A percentile compares a stretch with the other conserved stretches of the same genome.
These are phyloP conservation scores for Tenthredo mesomela DNA, from an alignment of 2,888 invertebrate species.

Conservation along the genomic window DNA sequence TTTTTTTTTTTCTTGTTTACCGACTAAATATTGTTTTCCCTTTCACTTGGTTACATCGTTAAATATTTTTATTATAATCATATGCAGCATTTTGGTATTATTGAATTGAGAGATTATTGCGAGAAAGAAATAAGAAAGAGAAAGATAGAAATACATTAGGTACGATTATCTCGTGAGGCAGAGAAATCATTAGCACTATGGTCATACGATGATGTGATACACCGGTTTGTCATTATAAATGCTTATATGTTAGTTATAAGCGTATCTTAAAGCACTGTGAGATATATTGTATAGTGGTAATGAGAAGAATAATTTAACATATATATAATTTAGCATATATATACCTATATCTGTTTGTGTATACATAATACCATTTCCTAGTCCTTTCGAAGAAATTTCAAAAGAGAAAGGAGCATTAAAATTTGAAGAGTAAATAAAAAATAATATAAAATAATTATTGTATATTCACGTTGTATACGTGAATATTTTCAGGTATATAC, in stretches of 20 bases:
- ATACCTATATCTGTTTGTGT: not conserved
- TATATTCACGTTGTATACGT: not conserved
- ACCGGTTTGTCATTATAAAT: not conserved
- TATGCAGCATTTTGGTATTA: not conserved
- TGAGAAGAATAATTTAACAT: not conserved
- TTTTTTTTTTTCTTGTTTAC: not conserved
- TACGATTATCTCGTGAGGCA: conserved; percentile 19
- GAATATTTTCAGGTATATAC: not conserved
- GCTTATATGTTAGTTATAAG: not conserved
- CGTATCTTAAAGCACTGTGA: not conserved
- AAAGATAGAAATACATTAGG: not conserved
- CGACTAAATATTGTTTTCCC: not conserved
- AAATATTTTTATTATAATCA: conserved; percentile 9
- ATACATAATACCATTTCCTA: not conserved
- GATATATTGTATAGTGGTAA: not conserved
- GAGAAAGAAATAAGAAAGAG: not conserved
- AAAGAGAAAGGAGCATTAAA: conserved; percentile 7
- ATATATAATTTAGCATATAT: not conserved
- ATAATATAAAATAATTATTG: not conserved
- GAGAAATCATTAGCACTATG: conserved; percentile 25
- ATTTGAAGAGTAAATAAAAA: conserved; percentile 9
- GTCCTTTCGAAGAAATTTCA: not conserved
- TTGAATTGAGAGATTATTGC: not conserved
- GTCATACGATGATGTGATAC: conserved; percentile 13
- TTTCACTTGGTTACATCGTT: not conserved